Conservation (phyloP, 2,888 invertebrate species). For the Cheilosia variabilis region DNA sequence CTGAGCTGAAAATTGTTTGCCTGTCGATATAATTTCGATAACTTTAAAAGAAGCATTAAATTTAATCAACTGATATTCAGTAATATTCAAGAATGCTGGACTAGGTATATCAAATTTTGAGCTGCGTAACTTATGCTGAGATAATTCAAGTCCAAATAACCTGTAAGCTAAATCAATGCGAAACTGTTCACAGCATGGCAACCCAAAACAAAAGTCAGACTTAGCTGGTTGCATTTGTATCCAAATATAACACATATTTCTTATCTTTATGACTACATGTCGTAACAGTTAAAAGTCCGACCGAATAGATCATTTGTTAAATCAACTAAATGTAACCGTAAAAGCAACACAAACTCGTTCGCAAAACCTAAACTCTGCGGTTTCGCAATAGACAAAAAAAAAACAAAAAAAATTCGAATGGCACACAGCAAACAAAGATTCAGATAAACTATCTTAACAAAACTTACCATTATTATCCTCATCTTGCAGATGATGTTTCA, state of each 20-base stretch:
- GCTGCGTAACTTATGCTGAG: background rate
- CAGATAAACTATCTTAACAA: background rate
- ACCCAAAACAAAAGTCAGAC: background rate
- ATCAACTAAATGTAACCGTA: constrained; percentile 76
- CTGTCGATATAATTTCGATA: no score
- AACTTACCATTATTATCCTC: constrained; percentile 78
- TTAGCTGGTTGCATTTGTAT: background rate
- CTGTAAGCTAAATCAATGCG: background rate
- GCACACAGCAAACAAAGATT: background rate
- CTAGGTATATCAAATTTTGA: background rate
- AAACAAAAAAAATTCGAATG: constrained; percentile 17
- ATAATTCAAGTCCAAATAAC: background rate
- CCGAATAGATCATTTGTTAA: constrained; percentile 78
- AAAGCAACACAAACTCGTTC: background rate
- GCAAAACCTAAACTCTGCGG: constrained; percentile 16
- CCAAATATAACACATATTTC: background rate
- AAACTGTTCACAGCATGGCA: background rate
- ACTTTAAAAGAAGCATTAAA: no score
- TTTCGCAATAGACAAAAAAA: constrained; percentile 17
- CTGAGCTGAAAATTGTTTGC: no score
- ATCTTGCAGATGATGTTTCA: constrained; percentile 79
- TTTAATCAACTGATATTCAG: no score
- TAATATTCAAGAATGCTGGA: no score
- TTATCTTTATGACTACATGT: background rate
- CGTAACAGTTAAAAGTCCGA: background rate